phyloP scores from a whole-genome alignment of 2,888 invertebrate species.

The Cryptosula pallasiana region DNA sequence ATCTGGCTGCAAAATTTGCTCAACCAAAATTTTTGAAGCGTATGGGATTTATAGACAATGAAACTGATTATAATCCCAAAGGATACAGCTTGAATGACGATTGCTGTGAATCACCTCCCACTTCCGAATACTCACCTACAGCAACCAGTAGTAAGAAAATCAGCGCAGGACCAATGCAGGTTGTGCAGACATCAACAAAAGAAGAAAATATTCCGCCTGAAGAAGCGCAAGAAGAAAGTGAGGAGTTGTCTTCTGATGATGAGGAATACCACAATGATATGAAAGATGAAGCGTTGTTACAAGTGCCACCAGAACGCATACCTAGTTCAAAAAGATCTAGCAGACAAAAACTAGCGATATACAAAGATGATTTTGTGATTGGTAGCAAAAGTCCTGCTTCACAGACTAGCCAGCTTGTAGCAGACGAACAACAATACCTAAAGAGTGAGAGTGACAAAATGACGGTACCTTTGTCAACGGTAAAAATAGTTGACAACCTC shows the following conservation, averaged over 20 bases:
- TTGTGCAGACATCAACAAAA: no score
- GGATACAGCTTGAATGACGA: background rate
- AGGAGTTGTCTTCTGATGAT: constrained; percentile 20
- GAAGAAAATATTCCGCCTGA: background rate
- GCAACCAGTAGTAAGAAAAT: background rate
- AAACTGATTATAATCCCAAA: constrained; percentile 4
- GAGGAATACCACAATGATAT: constrained; percentile 14
- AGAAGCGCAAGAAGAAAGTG: background rate
- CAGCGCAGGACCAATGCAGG: background rate
- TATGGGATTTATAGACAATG: constrained; percentile 9
- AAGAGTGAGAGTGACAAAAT: background rate
- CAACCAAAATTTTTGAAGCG: constrained; percentile 20
- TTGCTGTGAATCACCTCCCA: background rate
- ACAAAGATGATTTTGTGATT: background rate
- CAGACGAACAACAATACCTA: background rate
- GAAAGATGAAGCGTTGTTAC: background rate
- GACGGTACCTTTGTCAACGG: background rate
- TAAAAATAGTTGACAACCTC: background rate
- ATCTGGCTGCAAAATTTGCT: constrained; percentile 2
- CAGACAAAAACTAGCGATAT: background rate
- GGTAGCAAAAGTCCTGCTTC: background rate
- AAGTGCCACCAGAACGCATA: constrained; percentile 1
- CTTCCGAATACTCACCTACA: background rate
- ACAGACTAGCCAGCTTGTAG: background rate
- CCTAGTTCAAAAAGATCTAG: constrained; percentile 10